Conservation (phyloP, 2,113 vertebrate genomes). For the Pagrus major region DNA sequence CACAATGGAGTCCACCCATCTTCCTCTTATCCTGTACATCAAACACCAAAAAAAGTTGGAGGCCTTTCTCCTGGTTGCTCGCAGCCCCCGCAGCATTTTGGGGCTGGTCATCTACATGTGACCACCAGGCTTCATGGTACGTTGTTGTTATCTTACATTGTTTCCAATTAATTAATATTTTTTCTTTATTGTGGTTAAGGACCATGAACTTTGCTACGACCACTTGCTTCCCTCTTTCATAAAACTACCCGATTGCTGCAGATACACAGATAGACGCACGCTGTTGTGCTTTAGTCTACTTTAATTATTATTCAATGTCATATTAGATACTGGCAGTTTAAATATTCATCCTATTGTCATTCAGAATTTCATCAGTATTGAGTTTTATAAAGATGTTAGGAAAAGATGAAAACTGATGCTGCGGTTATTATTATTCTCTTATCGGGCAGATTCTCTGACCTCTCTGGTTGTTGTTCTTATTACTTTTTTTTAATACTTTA, state of each 20-base stretch:
- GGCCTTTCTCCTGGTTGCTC: not conserved
- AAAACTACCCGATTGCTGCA: not conserved
- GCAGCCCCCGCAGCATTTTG: not conserved
- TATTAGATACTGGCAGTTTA: not conserved
- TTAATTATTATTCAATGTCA: not conserved
- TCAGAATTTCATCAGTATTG: not conserved
- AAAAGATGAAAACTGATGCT: conserved; percentile 1
- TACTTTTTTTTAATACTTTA: not conserved
- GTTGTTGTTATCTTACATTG: not conserved
- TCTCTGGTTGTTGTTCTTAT: not conserved
- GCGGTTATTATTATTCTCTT: not conserved
- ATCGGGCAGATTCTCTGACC: not conserved
- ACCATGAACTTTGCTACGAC: not conserved
- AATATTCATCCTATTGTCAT: conserved; percentile 13
- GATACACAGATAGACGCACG: not conserved
- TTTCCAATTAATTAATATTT: not conserved
- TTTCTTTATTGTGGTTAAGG: not conserved
- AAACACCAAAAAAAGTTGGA: not conserved
- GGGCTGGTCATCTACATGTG: not conserved
- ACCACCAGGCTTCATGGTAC: not conserved
- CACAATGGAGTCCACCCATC: too few species aligned
- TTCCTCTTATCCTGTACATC: not conserved
- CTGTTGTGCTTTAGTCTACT: not conserved
- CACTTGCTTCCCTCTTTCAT: not conserved
- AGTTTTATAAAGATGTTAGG: not conserved